A percentile compares a stretch with the other conserved stretches of the same genome.
Conservation (phyloP, 2,113 vertebrate species). For the Circaetus cinerascens region DNA sequence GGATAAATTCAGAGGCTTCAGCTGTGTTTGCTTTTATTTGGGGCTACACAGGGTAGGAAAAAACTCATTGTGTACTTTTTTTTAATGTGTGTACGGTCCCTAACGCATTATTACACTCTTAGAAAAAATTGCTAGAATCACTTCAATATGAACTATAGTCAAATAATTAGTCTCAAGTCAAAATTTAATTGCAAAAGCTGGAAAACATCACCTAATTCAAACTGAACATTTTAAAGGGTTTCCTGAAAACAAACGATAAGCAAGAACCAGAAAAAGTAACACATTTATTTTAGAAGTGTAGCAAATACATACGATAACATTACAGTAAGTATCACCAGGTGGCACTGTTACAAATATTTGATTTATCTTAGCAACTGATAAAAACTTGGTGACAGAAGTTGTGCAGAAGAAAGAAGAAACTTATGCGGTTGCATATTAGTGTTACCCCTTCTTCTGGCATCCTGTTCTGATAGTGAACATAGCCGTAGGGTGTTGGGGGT, state of each 20-base stretch:
- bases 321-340: neutral
- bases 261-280: neutral
- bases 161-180: neutral
- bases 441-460: neutral
- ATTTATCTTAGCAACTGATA: neutral
- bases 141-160: neutral
- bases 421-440: rapidly evolving
- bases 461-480: neutral
- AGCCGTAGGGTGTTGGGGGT: rapidly evolving
- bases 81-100: neutral
- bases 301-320: neutral
- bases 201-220: neutral
- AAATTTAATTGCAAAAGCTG: neutral
- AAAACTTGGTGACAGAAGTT: neutral
- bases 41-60: neutral
- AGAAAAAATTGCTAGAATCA: neutral
- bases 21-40: neutral
- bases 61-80: neutral
- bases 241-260: neutral
- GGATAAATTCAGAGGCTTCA: neutral
- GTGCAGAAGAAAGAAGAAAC: neutral
- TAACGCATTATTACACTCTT: neutral
- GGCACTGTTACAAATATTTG: neutral
- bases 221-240: neutral
- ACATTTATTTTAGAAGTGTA: neutral